Conservation (phyloP, 2,888 invertebrate genomes). For the Rhyacophila evoluta region DNA sequence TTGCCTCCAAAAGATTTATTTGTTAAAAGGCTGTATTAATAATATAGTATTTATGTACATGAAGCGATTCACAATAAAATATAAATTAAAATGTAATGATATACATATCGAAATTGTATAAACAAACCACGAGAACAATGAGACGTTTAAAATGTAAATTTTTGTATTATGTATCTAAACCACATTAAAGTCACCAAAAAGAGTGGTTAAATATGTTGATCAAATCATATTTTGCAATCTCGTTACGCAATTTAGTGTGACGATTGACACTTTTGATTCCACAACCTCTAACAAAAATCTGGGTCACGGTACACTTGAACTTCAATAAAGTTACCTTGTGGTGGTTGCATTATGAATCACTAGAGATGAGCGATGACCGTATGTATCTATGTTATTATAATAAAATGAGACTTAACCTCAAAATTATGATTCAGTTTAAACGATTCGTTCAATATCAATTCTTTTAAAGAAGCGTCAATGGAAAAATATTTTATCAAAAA, state of each 20-base stretch:
- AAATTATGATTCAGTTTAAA: too few relatives aligned
- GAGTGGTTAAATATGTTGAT: background rate
- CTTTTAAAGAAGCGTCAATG: too few relatives aligned
- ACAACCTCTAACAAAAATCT: conserved; percentile 17
- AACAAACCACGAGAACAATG: background rate
- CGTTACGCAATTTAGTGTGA: background rate
- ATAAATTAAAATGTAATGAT: too few relatives aligned
- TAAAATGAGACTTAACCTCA: too few relatives aligned
- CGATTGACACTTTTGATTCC: background rate
- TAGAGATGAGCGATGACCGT: background rate
- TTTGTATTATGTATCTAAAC: background rate
- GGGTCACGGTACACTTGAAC: conserved; percentile 14
- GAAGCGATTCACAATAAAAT: too few relatives aligned
- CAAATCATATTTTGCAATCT: background rate
- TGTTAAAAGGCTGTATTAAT: too few relatives aligned
- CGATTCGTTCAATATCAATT: too few relatives aligned
- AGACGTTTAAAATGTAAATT: background rate
- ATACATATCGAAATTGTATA: background rate
- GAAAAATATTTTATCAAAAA: background rate
- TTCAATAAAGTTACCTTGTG: conserved; percentile 5
- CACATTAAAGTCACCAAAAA: background rate
- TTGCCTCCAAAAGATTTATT: too few relatives aligned
- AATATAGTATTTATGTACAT: too few relatives aligned
- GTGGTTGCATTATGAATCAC: background rate
- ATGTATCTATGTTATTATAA: too few relatives aligned